phyloP scores from a whole-genome alignment of 1,140 invertebrate species.

The Limonius californicus region DNA sequence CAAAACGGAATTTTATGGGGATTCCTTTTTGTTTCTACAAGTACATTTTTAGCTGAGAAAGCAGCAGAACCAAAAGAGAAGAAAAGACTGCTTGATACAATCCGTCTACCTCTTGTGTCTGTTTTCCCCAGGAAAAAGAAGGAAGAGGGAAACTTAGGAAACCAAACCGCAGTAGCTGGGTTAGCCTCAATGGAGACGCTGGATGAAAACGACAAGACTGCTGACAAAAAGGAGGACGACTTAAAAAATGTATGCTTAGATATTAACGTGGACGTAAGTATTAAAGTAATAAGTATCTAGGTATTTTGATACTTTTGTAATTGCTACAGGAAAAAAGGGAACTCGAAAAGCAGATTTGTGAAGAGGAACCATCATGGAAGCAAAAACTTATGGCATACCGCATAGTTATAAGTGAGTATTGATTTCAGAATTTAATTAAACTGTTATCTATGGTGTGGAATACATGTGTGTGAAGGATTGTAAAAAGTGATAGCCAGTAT shows the following conservation, averaged over 20 bases:
- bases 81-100: conserved; percentile 56
- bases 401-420: conserved; percentile 36
- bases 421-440: background rate
- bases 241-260: conserved; percentile 66
- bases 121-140: conserved; percentile 52
- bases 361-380: conserved; percentile 33
- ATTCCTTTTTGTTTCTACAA: background rate
- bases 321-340: conserved; percentile 33
- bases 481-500: too few relatives aligned
- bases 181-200: conserved; percentile 75
- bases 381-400: conserved; percentile 37
- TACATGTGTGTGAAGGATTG: too few relatives aligned
- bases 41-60: conserved; percentile 30
- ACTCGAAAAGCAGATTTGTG: conserved; percentile 41
- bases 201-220: conserved; percentile 57
- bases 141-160: conserved; percentile 39
- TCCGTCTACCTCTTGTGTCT: conserved; percentile 60
- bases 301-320: background rate
- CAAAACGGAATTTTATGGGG: too few relatives aligned
- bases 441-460: too few relatives aligned
- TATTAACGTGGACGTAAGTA: conserved; percentile 41
- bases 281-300: background rate
- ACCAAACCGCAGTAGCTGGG: conserved; percentile 54
- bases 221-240: conserved; percentile 57
- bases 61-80: conserved; percentile 39